phyloP scores from a whole-genome alignment of 2,888 invertebrate genomes.

The Pogonocherus hispidulus region DNA sequence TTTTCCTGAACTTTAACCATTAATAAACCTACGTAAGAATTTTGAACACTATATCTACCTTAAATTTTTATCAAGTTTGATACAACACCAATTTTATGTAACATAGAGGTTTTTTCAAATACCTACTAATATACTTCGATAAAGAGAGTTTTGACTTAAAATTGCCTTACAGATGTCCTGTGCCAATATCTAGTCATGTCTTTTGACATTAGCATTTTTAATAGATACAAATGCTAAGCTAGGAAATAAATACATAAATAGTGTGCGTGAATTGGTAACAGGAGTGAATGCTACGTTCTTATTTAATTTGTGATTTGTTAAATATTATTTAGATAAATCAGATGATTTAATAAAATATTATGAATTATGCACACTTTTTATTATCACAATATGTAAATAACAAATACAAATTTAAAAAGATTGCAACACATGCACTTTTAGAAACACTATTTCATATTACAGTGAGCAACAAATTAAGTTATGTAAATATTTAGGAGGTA shows the following conservation, averaged over 20 bases:
- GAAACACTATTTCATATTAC: conserved; percentile 24
- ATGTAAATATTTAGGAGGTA: conserved; percentile 34
- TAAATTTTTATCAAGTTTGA: no score
- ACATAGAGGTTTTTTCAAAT: no score
- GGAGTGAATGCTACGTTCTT: conserved; percentile 8
- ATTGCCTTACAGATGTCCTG: no score
- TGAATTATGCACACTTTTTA: conserved; percentile 34
- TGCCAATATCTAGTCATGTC: no score
- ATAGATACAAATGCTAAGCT: no score
- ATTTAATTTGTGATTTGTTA: conserved; percentile 34
- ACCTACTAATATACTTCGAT: no score
- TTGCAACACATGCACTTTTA: conserved; percentile 35
- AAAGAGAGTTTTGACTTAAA: no score
- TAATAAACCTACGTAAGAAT: no score
- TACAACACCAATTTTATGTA: no score
- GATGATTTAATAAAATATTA: conserved; percentile 33
- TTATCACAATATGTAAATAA: conserved; percentile 36
- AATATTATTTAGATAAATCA: conserved; percentile 38
- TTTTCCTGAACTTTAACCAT: no score
- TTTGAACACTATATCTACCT: neutral
- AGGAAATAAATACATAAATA: no score
- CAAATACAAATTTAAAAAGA: conserved; percentile 17
- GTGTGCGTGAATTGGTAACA: conserved; percentile 7
- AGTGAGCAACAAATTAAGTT: conserved; percentile 13
- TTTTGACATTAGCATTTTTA: no score